Conservation (phyloP, 2,797 vertebrate species). For the Gymnoscopelus microlampas region DNA sequence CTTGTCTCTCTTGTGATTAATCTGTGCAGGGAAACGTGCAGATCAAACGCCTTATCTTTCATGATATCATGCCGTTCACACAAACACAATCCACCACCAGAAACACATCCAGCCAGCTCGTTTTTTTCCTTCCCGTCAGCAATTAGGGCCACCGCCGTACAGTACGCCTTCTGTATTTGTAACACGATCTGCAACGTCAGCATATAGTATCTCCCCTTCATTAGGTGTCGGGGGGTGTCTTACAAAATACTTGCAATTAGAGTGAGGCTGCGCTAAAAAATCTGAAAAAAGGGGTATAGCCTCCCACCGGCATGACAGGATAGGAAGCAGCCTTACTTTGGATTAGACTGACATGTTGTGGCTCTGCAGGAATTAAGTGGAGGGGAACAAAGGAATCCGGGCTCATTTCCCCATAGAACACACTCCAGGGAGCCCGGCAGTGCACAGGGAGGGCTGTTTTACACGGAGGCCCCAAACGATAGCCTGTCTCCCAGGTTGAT, state of each 20-base stretch:
- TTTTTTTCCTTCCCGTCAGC: slow-evolving; percentile 42
- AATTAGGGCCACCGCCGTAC: slow-evolving; percentile 38
- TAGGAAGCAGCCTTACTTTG: slow-evolving; percentile 34
- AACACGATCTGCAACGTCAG: slow-evolving; percentile 49
- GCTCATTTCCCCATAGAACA: slow-evolving; percentile 56
- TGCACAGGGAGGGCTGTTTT: slow-evolving; percentile 53
- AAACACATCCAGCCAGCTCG: slow-evolving; percentile 46
- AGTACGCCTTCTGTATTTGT: slow-evolving; percentile 47
- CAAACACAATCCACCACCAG: slow-evolving; percentile 33
- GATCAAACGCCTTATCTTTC: slow-evolving; percentile 49
- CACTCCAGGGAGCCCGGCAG: slow-evolving; percentile 50
- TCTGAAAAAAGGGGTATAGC: slow-evolving; percentile 36
- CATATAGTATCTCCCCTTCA: slow-evolving; percentile 42
- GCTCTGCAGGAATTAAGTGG: slow-evolving; percentile 61
- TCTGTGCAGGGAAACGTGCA: slow-evolving; percentile 48
- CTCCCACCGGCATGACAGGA: slow-evolving; percentile 32
- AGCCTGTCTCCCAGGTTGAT: slow-evolving; percentile 45
- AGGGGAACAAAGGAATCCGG: slow-evolving; percentile 63
- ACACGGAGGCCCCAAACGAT: slow-evolving; percentile 38
- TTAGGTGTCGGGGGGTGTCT: slow-evolving; percentile 52
- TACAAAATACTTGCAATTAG: slow-evolving; percentile 57
- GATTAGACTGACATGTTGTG: slow-evolving; percentile 53
- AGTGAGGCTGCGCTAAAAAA: slow-evolving; percentile 49
- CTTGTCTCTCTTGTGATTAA: slow-evolving; percentile 46
- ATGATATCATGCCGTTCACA: slow-evolving; percentile 29